Evolutionary conservation across 2,888 invertebrate species (phyloP), one percentile per base, ranked within the genome.

Genomic region (Drosophila peninsularis): DNA sequence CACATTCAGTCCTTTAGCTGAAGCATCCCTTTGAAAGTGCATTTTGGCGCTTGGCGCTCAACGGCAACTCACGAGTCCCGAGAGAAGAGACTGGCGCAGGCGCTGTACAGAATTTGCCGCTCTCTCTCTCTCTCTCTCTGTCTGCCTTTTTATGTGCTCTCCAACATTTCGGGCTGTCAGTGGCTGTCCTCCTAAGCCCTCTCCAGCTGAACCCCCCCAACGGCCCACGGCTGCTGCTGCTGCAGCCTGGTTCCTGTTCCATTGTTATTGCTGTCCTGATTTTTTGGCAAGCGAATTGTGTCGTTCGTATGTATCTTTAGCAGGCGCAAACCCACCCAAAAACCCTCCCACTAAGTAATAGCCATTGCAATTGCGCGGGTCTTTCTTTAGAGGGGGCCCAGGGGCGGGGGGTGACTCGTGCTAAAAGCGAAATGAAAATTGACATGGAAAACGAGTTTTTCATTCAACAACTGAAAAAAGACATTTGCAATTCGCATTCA

Each of bases 271-370:
- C 73, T 82, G 85, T 72, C 64, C 64, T 62, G 71, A 66, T 68
- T 78, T 83, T 80, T 75, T 72, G 79, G 75, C 78, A 79, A 57
- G 66, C 66, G 71, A 84, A 81, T 69, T 88, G 83, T 89, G 82
- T 80, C 82, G 80, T 71, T 77, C 55, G 82, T 88, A 66, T 85
- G 80, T 90, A 83, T 83, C 80, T 75, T 76, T 60, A 50, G 60
- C 58, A 71, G 71, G 67, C 60, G 71, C 34, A 2, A 24, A 0
- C 13, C 32, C 45, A n/a, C 5, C 49, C 27, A 9, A 7, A 32
- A 21, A 11, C 30, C 34, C 14, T 11, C 17, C 24, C 21, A 50
- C 73, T 60, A 62, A 49, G 60, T 52, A 58, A 64, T 64, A 34
- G 58, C 62, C 10, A 57, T 56, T 56, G 66, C 53, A 71, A 58